These are phyloP conservation scores for Lanius ludovicianus DNA, from an alignment of 2,113 vertebrate species.

Conservation along the genomic window DNA sequence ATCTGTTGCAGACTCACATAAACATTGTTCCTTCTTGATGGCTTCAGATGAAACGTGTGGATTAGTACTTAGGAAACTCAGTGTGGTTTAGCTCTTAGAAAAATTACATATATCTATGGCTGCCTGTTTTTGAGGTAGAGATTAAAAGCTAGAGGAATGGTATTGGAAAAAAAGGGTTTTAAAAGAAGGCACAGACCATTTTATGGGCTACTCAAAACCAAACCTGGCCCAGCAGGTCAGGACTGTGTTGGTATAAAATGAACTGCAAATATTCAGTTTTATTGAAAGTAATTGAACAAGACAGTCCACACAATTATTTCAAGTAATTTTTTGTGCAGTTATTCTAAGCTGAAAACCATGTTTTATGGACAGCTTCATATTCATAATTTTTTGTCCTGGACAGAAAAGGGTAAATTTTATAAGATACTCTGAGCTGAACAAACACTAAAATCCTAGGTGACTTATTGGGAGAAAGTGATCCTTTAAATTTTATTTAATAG, in stretches of 20 bases:
- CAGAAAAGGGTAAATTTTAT: slow-evolving; percentile 2
- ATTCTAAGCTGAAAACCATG: slow-evolving; percentile 6
- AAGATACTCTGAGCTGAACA: not conserved
- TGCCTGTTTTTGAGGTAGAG: not conserved
- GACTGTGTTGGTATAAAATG: not conserved
- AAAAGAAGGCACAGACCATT: slow-evolving; percentile 12
- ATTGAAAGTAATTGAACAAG: slow-evolving; percentile 60
- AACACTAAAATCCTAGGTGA: not conserved
- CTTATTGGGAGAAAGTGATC: not conserved
- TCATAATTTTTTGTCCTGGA: slow-evolving; percentile 12
- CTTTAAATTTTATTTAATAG: not conserved
- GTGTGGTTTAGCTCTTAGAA: not conserved
- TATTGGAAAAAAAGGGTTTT: not conserved
- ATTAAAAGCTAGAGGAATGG: not conserved
- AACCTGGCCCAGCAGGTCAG: not conserved
- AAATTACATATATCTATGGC: not conserved
- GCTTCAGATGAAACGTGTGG: not conserved
- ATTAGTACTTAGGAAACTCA: not conserved
- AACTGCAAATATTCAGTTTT: slow-evolving; percentile 68
- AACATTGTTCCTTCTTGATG: not conserved
- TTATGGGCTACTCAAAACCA: not conserved
- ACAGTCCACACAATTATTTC: slow-evolving; percentile 23
- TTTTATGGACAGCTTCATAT: slow-evolving; percentile 5
- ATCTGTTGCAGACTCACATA: slow-evolving; percentile 20
- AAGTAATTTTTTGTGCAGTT: not conserved